These are phyloP conservation scores for Nebria salina DNA, from an alignment of 2,888 invertebrate species.

Conservation along the genomic window DNA sequence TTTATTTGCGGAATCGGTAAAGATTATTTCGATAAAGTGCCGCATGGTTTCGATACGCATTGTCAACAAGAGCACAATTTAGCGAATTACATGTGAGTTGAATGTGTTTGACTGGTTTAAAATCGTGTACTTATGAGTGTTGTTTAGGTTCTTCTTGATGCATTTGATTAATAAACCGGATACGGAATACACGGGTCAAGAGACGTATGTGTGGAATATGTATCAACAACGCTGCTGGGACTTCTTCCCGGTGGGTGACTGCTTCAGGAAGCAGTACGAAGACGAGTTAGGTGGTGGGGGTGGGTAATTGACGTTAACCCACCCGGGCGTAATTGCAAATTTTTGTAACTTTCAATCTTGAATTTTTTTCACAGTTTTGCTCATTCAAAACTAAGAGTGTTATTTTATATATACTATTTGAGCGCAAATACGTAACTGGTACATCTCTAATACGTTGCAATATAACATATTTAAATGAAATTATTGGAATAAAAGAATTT, in stretches of 20 bases:
- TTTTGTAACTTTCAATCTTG: not conserved
- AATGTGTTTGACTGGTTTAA: not conserved
- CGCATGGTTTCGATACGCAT: slow-evolving; percentile 99
- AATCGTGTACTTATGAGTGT: no score
- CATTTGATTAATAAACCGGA: slow-evolving; percentile 99
- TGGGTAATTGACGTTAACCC: slow-evolving; percentile 23
- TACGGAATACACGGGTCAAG: slow-evolving; percentile 99
- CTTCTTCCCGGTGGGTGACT: slow-evolving; percentile 99
- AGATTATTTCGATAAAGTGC: slow-evolving; percentile 98
- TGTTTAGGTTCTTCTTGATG: slow-evolving; percentile 95
- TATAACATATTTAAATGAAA: not conserved
- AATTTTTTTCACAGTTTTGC: not conserved
- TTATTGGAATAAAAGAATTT: not conserved
- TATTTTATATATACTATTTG: slow-evolving; percentile 5
- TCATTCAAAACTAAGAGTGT: not conserved
- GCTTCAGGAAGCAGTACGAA: slow-evolving; percentile 99
- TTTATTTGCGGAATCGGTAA: slow-evolving; percentile 99
- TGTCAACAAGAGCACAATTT: slow-evolving; percentile 98
- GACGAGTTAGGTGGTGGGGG: slow-evolving; percentile 78
- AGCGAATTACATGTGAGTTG: slow-evolving; percentile 96
- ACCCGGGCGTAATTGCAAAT: not conserved
- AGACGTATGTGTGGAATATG: slow-evolving; percentile 99
- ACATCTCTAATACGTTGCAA: slow-evolving; percentile 3
- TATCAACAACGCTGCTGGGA: slow-evolving; percentile 99
- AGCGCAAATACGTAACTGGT: not conserved